Evolutionary conservation across 2,888 invertebrate species (phyloP), one percentile per base, ranked within the genome.

Genomic region (Automeris io): DNA sequence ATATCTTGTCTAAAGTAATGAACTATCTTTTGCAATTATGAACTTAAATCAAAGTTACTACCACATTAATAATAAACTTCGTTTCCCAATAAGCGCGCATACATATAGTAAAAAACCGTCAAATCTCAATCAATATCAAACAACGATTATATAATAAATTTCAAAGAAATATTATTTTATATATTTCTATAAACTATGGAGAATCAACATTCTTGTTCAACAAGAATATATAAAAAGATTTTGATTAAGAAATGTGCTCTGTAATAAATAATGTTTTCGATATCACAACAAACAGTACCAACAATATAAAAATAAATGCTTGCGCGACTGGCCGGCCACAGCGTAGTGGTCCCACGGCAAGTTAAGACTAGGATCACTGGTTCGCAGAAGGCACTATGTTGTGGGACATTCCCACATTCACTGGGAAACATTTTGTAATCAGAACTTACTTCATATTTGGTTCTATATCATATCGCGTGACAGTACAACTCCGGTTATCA

Each of bases 291-390:
- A 44, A 42, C n/a, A 47, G 60, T 57, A 68, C 56, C 69, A 80
- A 82, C 75, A 75, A 73, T 79, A 80, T 74, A 79, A 83, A 85
- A 83, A 85, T 86, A 86, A 86, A 86, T 86, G 85, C 85, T 82
- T 60, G 61, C 70, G 66, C 70, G 81, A 82, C 81, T 79, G 79
- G 67, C 80, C 74, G 66, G 63, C 49, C 45, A 22, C 29, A 45
- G 32, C 44, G 47, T 48, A 33, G 44, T 48, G 48, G 51, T 49
- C 40, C 54, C 48, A 61, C 73, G 71, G 76, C 65, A 71, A 49
- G 41, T 66, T 62, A 13, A 71, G 85, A 86, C 85, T 86, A 85
- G 85, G 74, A 70, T 70, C 76, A 82, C 83, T 83, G 82, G 79
- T 73, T 69, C 51, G 70, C 72, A 64, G 69, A 85, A 85, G 83